Evolutionary conservation across 2,888 invertebrate genomes (phyloP).

Genomic region (Volucella bombylans): DNA sequence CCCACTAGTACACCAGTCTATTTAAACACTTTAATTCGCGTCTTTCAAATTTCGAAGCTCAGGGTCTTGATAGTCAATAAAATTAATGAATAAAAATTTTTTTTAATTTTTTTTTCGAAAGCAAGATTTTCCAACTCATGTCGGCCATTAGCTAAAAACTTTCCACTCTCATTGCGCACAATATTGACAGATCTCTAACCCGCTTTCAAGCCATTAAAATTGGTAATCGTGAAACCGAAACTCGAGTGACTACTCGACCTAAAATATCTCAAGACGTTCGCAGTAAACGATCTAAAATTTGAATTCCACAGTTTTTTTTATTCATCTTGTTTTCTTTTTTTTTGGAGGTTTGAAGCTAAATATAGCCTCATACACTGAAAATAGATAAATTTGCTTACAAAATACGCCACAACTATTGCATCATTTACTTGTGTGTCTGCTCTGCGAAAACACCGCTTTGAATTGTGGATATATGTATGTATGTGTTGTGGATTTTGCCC

Average conservation of each 20-base stretch:
- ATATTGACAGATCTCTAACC: neutral
- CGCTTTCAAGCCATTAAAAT: neutral
- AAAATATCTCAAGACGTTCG: conserved; percentile 8
- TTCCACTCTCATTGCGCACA: neutral
- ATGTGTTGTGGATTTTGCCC: conserved; percentile 24
- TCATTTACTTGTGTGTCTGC: conserved; percentile 37
- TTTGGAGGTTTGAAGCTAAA: neutral
- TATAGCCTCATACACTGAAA: conserved; percentile 21
- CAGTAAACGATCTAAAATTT: conserved; percentile 31
- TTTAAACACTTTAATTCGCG: too few species aligned
- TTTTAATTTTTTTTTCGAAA: too few species aligned
- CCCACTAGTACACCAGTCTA: too few species aligned
- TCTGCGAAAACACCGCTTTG: neutral
- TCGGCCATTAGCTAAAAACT: neutral
- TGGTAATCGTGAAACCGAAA: neutral
- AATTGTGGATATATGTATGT: too few species aligned
- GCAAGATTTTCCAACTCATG: too few species aligned
- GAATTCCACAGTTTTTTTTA: conserved; percentile 2
- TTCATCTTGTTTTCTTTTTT: neutral
- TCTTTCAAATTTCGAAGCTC: too few species aligned
- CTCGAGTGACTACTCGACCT: neutral
- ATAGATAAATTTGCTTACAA: conserved; percentile 50
- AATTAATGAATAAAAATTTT: too few species aligned
- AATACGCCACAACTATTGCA: conserved; percentile 54
- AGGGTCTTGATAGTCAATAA: too few species aligned